A percentile compares a stretch with the other conserved stretches of the same genome.
Evolutionary conservation across 2,113 vertebrate genomes (phyloP).

Genomic region (Sinocyclocheilus rhinocerous): DNA sequence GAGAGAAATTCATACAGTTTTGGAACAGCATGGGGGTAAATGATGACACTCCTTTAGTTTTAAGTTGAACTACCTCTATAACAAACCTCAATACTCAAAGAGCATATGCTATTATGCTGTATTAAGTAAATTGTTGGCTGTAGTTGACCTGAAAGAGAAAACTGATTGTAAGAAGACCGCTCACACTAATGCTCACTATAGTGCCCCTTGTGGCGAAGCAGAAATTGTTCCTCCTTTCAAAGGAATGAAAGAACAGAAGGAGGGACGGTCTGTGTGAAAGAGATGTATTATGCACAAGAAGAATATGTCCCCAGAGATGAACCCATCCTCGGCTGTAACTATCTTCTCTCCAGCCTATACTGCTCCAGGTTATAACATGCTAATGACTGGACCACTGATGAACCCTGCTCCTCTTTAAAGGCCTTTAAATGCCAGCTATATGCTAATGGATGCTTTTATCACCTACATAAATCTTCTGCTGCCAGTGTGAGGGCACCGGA

Average conservation of each 20-base stretch:
- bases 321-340: conserved; percentile 47
- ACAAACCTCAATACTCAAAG: neutral
- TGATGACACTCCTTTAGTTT: neutral
- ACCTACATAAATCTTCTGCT: conserved; percentile 72
- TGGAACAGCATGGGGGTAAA: neutral
- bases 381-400: conserved; percentile 64
- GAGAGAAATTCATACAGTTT: neutral
- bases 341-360: neutral
- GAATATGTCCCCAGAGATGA: conserved; percentile 24
- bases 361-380: conserved; percentile 53
- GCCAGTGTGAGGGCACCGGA: conserved; percentile 55
- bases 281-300: neutral
- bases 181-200: neutral
- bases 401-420: conserved; percentile 61
- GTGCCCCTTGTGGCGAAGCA: neutral
- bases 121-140: neutral
- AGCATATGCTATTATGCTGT: neutral
- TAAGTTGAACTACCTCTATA: neutral
- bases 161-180: neutral
- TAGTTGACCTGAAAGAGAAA: neutral
- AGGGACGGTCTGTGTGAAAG: neutral
- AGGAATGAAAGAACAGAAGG: neutral
- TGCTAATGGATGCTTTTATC: conserved; percentile 70
- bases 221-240: neutral
- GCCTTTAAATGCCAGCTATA: conserved; percentile 68